phyloP scores from a whole-genome alignment of 2,113 vertebrate species.

The Psettodes erumei region DNA sequence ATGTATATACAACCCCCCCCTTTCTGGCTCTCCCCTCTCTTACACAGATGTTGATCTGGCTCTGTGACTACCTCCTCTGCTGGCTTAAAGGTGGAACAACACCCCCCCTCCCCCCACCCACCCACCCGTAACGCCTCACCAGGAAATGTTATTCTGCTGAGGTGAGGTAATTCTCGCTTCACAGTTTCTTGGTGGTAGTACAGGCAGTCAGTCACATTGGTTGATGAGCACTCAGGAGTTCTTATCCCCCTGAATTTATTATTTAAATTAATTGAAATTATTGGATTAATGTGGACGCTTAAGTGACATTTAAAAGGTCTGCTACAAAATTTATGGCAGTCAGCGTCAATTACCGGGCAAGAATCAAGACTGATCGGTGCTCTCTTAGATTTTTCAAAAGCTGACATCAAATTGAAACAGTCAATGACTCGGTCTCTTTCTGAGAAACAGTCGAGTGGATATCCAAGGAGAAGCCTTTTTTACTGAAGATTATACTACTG shows the following conservation, averaged over 20 bases:
- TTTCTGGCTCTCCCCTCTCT: too few species aligned
- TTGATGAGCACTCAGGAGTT: constrained; percentile 29
- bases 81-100: too few species aligned
- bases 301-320: constrained; percentile 37
- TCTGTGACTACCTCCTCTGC: too few species aligned
- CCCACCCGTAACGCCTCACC: too few species aligned
- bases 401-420: constrained; percentile 1
- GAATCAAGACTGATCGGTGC: constrained; percentile 12
- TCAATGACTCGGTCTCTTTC: neutral
- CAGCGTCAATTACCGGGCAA: constrained; percentile 16
- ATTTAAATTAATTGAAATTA: neutral
- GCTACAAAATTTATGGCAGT: constrained; percentile 31
- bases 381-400: constrained; percentile 23
- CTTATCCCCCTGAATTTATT: constrained; percentile 24
- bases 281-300: constrained; percentile 27
- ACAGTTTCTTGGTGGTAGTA: constrained; percentile 27
- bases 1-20: neutral
- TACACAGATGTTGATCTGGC: too few species aligned
- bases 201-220: constrained; percentile 23
- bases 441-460: neutral
- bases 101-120: too few species aligned
- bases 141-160: constrained; percentile 39
- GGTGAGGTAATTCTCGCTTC: constrained; percentile 29
- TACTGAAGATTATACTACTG: neutral
- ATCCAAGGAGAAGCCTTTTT: neutral